Conservation (phyloP, 2,888 invertebrate genomes). For the Andrena praecox region DNA sequence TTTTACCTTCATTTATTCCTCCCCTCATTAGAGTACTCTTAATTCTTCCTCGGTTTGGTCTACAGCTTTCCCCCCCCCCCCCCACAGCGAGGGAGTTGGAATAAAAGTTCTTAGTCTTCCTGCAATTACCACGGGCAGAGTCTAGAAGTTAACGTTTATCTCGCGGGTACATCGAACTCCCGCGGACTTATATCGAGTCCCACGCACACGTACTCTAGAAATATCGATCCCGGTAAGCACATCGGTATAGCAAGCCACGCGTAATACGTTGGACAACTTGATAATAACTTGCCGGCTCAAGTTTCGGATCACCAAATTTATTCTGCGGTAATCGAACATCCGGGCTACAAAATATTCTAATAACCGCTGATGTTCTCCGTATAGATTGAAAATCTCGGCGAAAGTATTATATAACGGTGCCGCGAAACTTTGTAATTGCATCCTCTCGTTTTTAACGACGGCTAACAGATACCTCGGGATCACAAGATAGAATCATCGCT, state of each 20-base stretch:
- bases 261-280: slow-evolving; percentile 56
- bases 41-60: no score
- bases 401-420: slow-evolving; percentile 7
- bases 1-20: no score
- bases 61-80: no score
- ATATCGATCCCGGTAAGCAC: slow-evolving; percentile 53
- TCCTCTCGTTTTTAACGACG: neutral
- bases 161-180: slow-evolving; percentile 36
- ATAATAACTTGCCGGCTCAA: slow-evolving; percentile 51
- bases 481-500: no score
- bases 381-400: slow-evolving; percentile 18
- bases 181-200: slow-evolving; percentile 27
- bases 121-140: neutral
- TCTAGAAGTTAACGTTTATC: slow-evolving; percentile 9
- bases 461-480: neutral
- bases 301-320: slow-evolving; percentile 54
- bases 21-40: no score
- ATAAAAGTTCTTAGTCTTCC: neutral
- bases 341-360: slow-evolving; percentile 20
- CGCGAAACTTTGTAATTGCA: slow-evolving; percentile 24
- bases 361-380: slow-evolving; percentile 1
- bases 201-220: slow-evolving; percentile 19
- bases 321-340: slow-evolving; percentile 45
- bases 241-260: slow-evolving; percentile 40
- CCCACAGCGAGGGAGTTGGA: no score